Evolutionary conservation across 2,888 invertebrate species (phyloP).

Genomic region (Eupithecia abbreviata): DNA sequence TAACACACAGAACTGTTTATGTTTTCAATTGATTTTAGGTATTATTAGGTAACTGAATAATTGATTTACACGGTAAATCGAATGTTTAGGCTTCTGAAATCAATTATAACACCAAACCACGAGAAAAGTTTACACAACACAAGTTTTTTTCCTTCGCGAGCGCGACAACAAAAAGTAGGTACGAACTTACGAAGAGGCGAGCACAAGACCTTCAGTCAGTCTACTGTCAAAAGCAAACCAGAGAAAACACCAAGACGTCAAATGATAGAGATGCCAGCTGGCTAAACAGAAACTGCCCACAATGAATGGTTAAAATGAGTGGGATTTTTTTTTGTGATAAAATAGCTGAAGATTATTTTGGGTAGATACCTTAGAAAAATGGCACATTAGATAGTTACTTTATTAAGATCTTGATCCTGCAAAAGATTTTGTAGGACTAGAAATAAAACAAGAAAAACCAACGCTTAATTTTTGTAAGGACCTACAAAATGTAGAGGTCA

Average conservation of each 20-base stretch:
- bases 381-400: too few relatives aligned
- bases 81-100: constrained; percentile 19
- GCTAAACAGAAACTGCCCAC: neutral
- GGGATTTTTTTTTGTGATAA: neutral
- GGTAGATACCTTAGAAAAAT: too few relatives aligned
- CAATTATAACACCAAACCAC: neutral
- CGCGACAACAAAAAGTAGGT: neutral
- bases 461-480: too few relatives aligned
- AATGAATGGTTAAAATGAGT: neutral
- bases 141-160: neutral
- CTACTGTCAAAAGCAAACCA: neutral
- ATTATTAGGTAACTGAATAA: constrained; percentile 10
- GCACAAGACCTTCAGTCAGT: neutral
- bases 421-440: too few relatives aligned
- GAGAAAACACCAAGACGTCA: neutral
- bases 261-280: neutral
- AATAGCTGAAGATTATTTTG: neutral
- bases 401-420: too few relatives aligned
- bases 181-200: neutral
- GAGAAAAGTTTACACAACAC: constrained; percentile 23
- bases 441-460: too few relatives aligned
- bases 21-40: neutral
- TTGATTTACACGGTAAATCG: constrained; percentile 19
- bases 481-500: too few relatives aligned
- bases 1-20: constrained; percentile 9